Evolutionary conservation across 2,888 invertebrate genomes (phyloP).

Genomic region (Conus canariensis): DNA sequence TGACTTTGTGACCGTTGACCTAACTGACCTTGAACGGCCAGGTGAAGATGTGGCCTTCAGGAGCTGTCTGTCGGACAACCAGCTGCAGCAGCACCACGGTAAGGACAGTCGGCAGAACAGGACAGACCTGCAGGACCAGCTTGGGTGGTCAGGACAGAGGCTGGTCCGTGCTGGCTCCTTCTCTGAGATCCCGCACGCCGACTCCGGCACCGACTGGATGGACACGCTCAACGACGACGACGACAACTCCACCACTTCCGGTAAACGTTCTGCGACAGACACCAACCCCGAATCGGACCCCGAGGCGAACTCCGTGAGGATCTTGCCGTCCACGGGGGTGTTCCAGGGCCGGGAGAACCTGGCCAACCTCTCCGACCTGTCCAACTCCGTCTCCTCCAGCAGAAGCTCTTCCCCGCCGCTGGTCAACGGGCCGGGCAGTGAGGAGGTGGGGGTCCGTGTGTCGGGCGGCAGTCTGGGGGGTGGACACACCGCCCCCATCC

Average conservation of each 20-base stretch:
- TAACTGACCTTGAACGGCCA: background rate
- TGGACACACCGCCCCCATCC: background rate
- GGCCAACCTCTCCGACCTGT: slow-evolving; percentile 61
- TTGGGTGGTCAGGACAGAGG: slow-evolving; percentile 69
- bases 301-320: background rate
- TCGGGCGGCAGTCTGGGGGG: background rate
- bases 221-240: slow-evolving; percentile 50
- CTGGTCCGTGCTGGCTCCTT: slow-evolving; percentile 68
- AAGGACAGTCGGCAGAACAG: slow-evolving; percentile 31
- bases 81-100: background rate
- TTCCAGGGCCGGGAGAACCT: slow-evolving; percentile 57
- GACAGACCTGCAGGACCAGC: slow-evolving; percentile 40
- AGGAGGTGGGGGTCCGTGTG: background rate
- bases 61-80: slow-evolving; percentile 12
- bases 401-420: slow-evolving; percentile 50
- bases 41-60: background rate
- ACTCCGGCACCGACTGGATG: slow-evolving; percentile 63
- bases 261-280: slow-evolving; percentile 20
- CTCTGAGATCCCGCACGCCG: slow-evolving; percentile 66
- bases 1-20: background rate
- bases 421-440: slow-evolving; percentile 54
- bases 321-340: slow-evolving; percentile 16
- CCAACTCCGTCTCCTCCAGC: slow-evolving; percentile 54
- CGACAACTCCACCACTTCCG: slow-evolving; percentile 18
- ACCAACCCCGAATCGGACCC: background rate